Conservation (phyloP, 2,888 invertebrate genomes). For the Leucophenga montana region DNA sequence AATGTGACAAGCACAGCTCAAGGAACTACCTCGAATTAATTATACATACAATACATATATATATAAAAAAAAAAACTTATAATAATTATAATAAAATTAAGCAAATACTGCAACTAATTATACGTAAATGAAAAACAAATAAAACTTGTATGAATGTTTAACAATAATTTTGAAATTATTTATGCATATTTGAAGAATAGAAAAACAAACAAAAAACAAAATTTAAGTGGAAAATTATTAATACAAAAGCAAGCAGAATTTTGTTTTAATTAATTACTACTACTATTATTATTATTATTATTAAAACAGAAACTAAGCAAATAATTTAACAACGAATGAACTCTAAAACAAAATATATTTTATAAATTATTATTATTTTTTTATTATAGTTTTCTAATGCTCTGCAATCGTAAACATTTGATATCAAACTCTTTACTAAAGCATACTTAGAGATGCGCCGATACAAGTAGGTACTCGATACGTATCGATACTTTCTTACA, state of each 20-base stretch:
- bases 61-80: constrained; percentile 26
- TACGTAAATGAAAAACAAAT: constrained; percentile 56
- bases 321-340: constrained; percentile 6
- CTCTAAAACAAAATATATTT: not conserved
- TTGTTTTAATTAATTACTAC: not conserved
- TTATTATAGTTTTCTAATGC: too few relatives aligned
- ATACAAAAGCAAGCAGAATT: not conserved
- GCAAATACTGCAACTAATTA: constrained; percentile 50
- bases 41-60: constrained; percentile 40
- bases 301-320: not conserved
- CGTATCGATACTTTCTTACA: too few relatives aligned
- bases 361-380: not conserved
- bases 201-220: not conserved
- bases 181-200: not conserved
- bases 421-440: too few relatives aligned
- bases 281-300: not conserved
- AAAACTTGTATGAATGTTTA: constrained; percentile 60
- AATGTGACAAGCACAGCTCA: constrained; percentile 40
- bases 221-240: not conserved
- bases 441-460: too few relatives aligned
- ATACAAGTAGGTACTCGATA: too few relatives aligned
- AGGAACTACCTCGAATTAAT: constrained; percentile 59
- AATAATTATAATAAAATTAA: constrained; percentile 27
- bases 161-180: constrained; percentile 18
- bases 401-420: too few relatives aligned